Evolutionary conservation across 1,140 invertebrate species (phyloP).

Genomic region (Apis laboriosa): DNA sequence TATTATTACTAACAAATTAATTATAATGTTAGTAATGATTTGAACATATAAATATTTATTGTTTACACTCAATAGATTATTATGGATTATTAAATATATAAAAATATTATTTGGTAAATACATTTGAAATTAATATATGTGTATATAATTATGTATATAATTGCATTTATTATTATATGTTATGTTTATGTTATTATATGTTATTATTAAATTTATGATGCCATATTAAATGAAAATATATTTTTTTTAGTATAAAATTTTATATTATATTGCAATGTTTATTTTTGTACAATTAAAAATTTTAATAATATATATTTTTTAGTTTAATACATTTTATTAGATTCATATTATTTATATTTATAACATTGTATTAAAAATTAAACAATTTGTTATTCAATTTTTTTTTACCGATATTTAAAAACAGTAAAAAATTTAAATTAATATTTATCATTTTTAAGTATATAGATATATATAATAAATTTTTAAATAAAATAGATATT

Average conservation of each 20-base stretch:
- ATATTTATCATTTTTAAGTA: background rate
- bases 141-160: background rate
- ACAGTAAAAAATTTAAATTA: background rate
- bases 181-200: too few species aligned
- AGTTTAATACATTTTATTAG: too few species aligned
- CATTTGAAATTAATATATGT: background rate
- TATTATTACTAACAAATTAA: conserved; percentile 5
- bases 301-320: too few species aligned
- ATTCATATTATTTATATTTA: too few species aligned
- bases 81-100: background rate
- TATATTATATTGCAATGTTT: background rate
- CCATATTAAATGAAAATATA: background rate
- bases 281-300: too few species aligned
- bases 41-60: background rate
- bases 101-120: background rate
- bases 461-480: background rate
- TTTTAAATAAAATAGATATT: background rate
- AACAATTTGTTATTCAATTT: background rate
- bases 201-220: background rate
- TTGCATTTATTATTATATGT: too few species aligned
- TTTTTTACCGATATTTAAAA: background rate
- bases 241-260: background rate
- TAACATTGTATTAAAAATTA: too few species aligned
- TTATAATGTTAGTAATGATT: background rate
- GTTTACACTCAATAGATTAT: background rate